A percentile compares a stretch with the other conserved stretches of the same genome.
phyloP scores from a whole-genome alignment of 2,888 invertebrate species.

The Caenorhabditis macrosperma region DNA sequence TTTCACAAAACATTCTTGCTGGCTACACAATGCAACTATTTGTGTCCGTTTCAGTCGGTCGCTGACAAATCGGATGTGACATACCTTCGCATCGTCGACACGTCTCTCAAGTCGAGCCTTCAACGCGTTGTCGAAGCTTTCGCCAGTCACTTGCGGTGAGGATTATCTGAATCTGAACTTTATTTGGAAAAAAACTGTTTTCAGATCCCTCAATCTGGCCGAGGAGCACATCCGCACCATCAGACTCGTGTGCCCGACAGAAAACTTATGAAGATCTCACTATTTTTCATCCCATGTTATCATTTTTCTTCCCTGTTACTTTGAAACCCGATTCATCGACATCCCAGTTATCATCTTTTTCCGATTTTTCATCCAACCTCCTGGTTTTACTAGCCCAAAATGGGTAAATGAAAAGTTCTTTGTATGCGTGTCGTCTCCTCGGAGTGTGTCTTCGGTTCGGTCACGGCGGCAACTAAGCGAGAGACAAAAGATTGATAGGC shows the following conservation, averaged over 20 bases:
- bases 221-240: conserved; percentile 49
- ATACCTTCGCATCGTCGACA: conserved; percentile 44
- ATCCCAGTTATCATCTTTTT: conserved; percentile 33
- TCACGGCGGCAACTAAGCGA: not conserved
- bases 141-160: conserved; percentile 46
- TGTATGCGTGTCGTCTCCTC: not conserved
- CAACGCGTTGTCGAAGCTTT: conserved; percentile 51
- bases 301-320: conserved; percentile 18
- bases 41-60: conserved; percentile 43
- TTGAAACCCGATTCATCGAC: not conserved
- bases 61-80: conserved; percentile 60
- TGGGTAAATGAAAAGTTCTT: conserved; percentile 11
- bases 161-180: not conserved
- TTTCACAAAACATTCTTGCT: not conserved
- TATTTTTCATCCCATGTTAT: conserved; percentile 11
- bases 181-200: not conserved
- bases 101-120: conserved; percentile 49
- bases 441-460: not conserved
- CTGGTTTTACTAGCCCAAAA: not conserved
- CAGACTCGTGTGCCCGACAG: conserved; percentile 34
- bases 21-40: no score
- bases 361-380: not conserved
- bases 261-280: conserved; percentile 36
- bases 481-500: conserved; percentile 36
- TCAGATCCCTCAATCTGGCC: conserved; percentile 47